Conservation (phyloP, 2,888 invertebrate genomes). For the Cancer borealis region DNA sequence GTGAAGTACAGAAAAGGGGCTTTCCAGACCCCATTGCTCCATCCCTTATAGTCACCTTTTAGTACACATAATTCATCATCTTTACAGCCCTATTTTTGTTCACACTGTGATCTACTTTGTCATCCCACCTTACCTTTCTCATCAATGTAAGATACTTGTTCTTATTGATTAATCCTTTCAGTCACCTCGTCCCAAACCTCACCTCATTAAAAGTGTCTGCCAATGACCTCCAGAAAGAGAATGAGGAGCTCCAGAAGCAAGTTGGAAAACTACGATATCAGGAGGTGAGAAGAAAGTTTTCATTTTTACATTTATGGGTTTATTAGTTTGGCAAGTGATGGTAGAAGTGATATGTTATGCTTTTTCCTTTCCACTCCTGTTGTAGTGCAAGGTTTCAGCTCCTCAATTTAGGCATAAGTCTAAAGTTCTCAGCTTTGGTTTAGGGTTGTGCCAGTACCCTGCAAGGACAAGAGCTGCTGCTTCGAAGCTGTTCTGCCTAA, state of each 20-base stretch:
- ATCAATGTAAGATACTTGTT: neutral
- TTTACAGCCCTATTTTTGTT: neutral
- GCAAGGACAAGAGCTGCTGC: neutral
- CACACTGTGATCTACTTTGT: neutral
- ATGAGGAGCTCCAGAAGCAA: constrained; percentile 67
- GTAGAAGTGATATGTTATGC: neutral
- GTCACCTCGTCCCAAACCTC: constrained; percentile 66
- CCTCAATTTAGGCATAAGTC: neutral
- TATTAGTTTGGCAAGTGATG: neutral
- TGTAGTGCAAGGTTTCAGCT: neutral
- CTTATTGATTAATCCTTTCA: constrained; percentile 28
- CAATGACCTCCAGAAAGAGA: constrained; percentile 70
- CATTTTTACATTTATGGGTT: neutral
- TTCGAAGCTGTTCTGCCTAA: neutral
- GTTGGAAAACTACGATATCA: constrained; percentile 73
- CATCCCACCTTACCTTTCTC: neutral
- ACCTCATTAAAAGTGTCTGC: constrained; percentile 58
- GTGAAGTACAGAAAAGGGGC: too few species aligned
- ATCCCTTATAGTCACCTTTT: too few species aligned
- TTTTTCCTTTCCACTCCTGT: too few species aligned
- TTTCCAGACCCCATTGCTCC: too few species aligned
- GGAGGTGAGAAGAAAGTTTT: constrained; percentile 55
- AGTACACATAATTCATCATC: too few species aligned
- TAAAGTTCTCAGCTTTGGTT: neutral
- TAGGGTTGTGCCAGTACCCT: neutral